Evolutionary conservation across 2,797 vertebrate species (phyloP).

Genomic region (Catostomus latipinnis): DNA sequence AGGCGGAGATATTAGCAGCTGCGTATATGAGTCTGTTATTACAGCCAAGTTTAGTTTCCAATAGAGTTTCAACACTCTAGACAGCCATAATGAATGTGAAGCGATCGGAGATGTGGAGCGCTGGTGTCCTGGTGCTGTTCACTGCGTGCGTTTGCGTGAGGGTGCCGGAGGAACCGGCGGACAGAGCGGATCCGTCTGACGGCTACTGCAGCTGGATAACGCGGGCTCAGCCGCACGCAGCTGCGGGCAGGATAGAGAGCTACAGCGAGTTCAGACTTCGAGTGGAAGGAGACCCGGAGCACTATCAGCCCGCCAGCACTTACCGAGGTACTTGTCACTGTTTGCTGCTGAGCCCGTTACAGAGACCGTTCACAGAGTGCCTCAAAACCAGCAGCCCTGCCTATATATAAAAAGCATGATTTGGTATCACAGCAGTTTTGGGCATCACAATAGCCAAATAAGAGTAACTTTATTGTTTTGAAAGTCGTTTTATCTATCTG

Average conservation of each 20-base stretch:
- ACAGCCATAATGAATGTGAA: constrained; percentile 18
- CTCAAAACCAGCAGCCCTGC: background rate
- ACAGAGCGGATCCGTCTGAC: constrained; percentile 87
- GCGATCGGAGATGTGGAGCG: constrained; percentile 48
- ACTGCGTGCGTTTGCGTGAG: constrained; percentile 72
- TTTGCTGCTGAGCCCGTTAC: constrained; percentile 3
- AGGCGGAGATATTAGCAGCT: constrained; percentile 56
- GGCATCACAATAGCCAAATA: no score
- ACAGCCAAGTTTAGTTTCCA: constrained; percentile 65
- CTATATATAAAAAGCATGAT: background rate
- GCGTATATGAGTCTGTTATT: constrained; percentile 52
- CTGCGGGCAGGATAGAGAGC: constrained; percentile 84
- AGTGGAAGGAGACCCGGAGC: constrained; percentile 94
- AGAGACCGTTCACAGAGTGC: constrained; percentile 1
- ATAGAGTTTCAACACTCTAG: constrained; percentile 30
- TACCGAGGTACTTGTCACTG: constrained; percentile 87
- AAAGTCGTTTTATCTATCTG: no score
- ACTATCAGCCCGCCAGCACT: constrained; percentile 93
- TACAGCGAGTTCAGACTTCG: constrained; percentile 94
- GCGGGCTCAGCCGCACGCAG: constrained; percentile 89
- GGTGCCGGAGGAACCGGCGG: constrained; percentile 86
- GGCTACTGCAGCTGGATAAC: constrained; percentile 94
- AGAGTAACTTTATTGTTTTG: no score
- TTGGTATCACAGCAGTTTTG: background rate
- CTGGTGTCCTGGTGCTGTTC: constrained; percentile 76